phyloP scores from a whole-genome alignment of 1,140 invertebrate genomes.

The Drosophila leontia region DNA sequence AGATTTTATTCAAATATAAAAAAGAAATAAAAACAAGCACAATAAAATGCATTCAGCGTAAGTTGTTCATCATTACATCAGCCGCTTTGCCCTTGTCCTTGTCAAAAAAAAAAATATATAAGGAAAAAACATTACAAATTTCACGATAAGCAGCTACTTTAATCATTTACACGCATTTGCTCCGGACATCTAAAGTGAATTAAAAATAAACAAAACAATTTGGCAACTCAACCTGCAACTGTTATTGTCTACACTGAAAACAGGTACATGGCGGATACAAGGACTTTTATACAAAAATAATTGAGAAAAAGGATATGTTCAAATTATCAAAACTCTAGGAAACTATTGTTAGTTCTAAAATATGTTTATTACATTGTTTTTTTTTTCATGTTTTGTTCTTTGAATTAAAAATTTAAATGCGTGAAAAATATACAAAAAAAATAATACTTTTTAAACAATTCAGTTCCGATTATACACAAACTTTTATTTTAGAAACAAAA shows the following conservation, averaged over 20 bases:
- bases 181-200: constrained; percentile 51
- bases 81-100: constrained; percentile 34
- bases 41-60: constrained; percentile 71
- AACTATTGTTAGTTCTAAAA: not conserved
- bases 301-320: not conserved
- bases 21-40: not conserved
- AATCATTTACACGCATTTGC: constrained; percentile 40
- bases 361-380: not conserved
- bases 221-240: constrained; percentile 43
- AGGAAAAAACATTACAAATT: not conserved
- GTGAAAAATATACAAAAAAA: not conserved
- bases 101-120: constrained; percentile 13
- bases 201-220: constrained; percentile 57
- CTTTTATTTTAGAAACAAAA: not conserved
- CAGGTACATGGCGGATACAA: not conserved
- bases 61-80: constrained; percentile 57
- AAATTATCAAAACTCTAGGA: not conserved
- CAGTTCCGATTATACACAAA: not conserved
- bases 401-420: not conserved
- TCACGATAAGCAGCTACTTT: constrained; percentile 31
- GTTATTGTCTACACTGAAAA: constrained; percentile 21
- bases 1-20: not conserved
- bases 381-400: not conserved
- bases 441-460: not conserved
- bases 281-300: not conserved